phyloP scores from a whole-genome alignment of 2,888 invertebrate species.

The Scaptodrosophila latifasciaeformis region DNA sequence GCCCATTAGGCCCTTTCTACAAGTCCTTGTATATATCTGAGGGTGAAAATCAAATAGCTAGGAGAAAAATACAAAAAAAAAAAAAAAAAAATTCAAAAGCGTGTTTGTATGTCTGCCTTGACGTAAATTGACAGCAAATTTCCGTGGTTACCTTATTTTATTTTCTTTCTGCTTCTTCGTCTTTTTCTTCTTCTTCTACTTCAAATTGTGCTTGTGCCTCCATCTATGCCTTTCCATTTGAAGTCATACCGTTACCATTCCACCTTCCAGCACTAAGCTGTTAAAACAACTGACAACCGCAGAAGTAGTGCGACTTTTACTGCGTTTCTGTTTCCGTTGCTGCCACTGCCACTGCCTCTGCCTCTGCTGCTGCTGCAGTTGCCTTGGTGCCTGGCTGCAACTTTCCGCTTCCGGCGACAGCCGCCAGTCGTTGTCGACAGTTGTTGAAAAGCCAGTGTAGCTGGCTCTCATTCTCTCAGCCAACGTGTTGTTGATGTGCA shows the following conservation, averaged over 20 bases:
- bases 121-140: slow-evolving; percentile 64
- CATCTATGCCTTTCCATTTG: too few relatives aligned
- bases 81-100: slow-evolving; percentile 34
- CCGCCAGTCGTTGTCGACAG: slow-evolving; percentile 62
- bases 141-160: slow-evolving; percentile 32
- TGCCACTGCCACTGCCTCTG: background rate
- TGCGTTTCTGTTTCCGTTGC: slow-evolving; percentile 58
- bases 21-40: too few relatives aligned
- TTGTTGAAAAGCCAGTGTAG: slow-evolving; percentile 56
- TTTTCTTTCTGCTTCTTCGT: too few relatives aligned
- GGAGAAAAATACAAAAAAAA: background rate
- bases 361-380: slow-evolving; percentile 1
- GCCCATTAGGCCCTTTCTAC: too few relatives aligned
- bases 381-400: slow-evolving; percentile 30
- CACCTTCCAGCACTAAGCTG: slow-evolving; percentile 49
- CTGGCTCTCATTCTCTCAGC: background rate
- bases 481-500: slow-evolving; percentile 62
- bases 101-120: slow-evolving; percentile 29
- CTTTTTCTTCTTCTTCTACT: too few relatives aligned
- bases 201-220: slow-evolving; percentile 21
- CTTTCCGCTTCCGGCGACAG: slow-evolving; percentile 66
- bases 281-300: slow-evolving; percentile 68
- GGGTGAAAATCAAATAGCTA: too few relatives aligned
- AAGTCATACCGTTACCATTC: background rate
- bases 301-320: slow-evolving; percentile 70